Evolutionary conservation across 1,140 invertebrate genomes (phyloP).

Genomic region (Drosophila suzukii): DNA sequence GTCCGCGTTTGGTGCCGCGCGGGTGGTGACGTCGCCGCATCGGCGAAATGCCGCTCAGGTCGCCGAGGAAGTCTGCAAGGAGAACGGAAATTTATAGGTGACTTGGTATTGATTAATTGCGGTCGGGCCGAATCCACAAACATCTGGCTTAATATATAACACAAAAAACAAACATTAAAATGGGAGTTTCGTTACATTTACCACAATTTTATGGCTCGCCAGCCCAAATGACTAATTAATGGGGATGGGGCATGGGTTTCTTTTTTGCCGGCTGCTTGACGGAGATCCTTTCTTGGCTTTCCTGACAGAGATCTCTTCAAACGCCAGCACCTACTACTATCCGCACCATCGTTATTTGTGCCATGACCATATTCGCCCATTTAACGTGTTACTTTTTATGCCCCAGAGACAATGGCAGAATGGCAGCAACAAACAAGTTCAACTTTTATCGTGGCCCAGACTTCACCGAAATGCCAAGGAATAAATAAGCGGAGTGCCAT

Average conservation of each 20-base stretch:
- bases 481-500: constrained; percentile 2
- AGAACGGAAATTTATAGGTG: constrained; percentile 57
- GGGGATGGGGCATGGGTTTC: constrained; percentile 9
- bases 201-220: constrained; percentile 65
- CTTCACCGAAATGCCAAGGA: constrained; percentile 16
- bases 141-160: constrained; percentile 61
- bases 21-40: constrained; percentile 85
- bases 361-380: constrained; percentile 61
- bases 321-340: constrained; percentile 33
- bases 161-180: constrained; percentile 40
- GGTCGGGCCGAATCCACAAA: constrained; percentile 41
- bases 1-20: constrained; percentile 88
- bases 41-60: constrained; percentile 68
- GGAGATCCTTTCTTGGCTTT: constrained; percentile 10
- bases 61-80: constrained; percentile 74
- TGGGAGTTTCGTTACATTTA: constrained; percentile 50
- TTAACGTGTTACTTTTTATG: constrained; percentile 59
- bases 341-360: constrained; percentile 44
- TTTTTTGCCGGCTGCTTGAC: constrained; percentile 12
- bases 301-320: constrained; percentile 2
- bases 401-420: constrained; percentile 30
- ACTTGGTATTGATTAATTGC: constrained; percentile 74
- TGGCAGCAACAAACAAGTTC: constrained; percentile 39
- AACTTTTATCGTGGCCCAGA: constrained; percentile 21
- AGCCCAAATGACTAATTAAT: constrained; percentile 45